Percentiles rank a stretch among this genome's conserved stretches.
Conservation (phyloP, 2,113 vertebrate genomes). For the Zootoca vivipara region DNA sequence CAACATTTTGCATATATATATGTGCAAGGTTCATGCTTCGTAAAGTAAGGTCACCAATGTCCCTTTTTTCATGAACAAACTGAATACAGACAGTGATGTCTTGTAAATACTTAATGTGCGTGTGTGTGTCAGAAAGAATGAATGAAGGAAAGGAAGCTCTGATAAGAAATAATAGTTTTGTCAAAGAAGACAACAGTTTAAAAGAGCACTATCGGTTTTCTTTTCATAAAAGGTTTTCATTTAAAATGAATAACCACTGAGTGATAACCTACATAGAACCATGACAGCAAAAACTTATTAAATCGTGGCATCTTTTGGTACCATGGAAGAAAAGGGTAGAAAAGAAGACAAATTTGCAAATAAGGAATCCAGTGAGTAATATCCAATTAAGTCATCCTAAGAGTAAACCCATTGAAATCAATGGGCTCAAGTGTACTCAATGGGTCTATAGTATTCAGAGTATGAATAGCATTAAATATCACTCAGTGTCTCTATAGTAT, state of each 20-base stretch:
- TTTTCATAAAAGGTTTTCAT: conserved; percentile 20
- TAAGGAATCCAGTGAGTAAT: neutral
- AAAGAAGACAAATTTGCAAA: neutral
- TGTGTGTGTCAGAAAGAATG: neutral
- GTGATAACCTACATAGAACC: conserved; percentile 56
- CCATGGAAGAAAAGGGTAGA: conserved; percentile 30
- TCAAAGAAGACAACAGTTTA: conserved; percentile 14
- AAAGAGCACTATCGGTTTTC: conserved; percentile 9
- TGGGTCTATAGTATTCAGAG: too few relatives aligned
- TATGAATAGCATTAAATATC: too few relatives aligned
- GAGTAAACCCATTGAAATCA: too few relatives aligned
- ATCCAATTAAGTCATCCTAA: too few relatives aligned
- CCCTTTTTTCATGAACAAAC: neutral
- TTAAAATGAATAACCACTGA: conserved; percentile 30
- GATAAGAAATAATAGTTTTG: conserved; percentile 15
- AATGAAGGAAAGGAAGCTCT: neutral
- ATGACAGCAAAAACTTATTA: conserved; percentile 52
- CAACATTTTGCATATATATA: neutral
- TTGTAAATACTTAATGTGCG: neutral
- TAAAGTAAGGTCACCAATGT: neutral
- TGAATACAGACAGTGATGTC: neutral
- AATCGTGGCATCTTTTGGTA: conserved; percentile 47
- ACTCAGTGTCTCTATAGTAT: neutral
- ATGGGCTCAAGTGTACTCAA: too few relatives aligned
- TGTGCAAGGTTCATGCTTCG: neutral